A percentile compares a stretch with the other conserved stretches of the same genome.
Evolutionary conservation across 2,797 vertebrate species (phyloP).

Genomic region (Ispidina lecontei): DNA sequence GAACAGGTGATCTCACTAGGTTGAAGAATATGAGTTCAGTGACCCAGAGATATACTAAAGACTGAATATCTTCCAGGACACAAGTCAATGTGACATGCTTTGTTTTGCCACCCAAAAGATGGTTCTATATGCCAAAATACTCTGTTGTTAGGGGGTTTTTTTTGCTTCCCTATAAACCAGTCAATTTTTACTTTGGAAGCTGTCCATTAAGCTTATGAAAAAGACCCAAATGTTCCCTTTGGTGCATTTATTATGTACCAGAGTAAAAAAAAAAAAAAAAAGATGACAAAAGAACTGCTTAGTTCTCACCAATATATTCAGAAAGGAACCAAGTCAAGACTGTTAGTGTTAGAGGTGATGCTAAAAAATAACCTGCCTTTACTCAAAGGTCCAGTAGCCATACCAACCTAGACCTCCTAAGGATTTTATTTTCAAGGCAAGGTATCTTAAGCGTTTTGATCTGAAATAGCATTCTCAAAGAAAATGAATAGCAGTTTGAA

Average conservation of each 20-base stretch:
- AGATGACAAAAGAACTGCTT: neutral
- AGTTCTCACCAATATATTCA: neutral
- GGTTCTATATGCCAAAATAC: neutral
- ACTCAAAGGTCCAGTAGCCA: neutral
- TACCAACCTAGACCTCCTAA: neutral
- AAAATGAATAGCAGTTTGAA: neutral
- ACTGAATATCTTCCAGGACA: neutral
- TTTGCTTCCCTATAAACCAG: neutral
- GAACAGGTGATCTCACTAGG: neutral
- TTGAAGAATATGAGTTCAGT: neutral
- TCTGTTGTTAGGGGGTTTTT: neutral
- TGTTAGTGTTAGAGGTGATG: neutral
- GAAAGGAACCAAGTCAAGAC: neutral
- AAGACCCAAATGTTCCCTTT: neutral
- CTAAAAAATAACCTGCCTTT: neutral
- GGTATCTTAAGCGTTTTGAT: neutral
- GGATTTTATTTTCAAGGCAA: neutral
- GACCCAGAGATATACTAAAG: neutral
- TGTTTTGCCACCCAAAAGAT: neutral
- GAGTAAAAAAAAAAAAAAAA: neutral
- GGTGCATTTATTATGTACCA: neutral
- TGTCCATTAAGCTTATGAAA: neutral
- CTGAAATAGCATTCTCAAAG: neutral
- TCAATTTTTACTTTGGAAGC: neutral
- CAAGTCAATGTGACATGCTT: neutral